These are phyloP conservation scores for Craseonycteris thonglongyai DNA, from an alignment of 2,113 vertebrate species.

Conservation along the genomic window DNA sequence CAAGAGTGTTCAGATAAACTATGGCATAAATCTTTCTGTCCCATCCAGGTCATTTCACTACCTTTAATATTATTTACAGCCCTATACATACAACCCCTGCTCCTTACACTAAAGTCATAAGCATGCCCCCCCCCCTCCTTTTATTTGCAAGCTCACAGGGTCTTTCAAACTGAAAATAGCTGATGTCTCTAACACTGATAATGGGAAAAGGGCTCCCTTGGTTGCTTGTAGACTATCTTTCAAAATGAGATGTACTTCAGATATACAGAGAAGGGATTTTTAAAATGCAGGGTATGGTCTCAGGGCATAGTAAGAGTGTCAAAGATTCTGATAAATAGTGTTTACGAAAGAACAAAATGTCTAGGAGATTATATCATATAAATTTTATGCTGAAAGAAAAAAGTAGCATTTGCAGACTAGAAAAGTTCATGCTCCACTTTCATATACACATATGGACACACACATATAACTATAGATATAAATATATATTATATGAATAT, in stretches of 20 bases:
- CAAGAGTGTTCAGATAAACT: slow-evolving; percentile 73
- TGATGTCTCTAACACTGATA: slow-evolving; percentile 40
- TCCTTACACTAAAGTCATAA: slow-evolving; percentile 58
- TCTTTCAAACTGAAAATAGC: slow-evolving; percentile 58
- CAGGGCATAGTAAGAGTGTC: neutral
- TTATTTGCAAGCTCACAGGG: neutral
- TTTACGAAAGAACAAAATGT: neutral
- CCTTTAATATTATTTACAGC: slow-evolving; percentile 74
- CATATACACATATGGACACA: neutral
- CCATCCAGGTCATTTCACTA: slow-evolving; percentile 71
- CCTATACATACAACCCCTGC: slow-evolving; percentile 60
- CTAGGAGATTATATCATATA: neutral
- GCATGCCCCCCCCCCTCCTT: neutral
- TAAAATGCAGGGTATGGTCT: neutral
- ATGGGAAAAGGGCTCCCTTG: neutral
- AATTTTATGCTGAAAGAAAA: neutral
- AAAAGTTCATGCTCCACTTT: neutral
- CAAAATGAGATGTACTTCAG: neutral
- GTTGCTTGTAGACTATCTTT: neutral
- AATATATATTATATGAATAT: neutral
- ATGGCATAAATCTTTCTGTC: slow-evolving; percentile 77
- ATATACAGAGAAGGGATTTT: slow-evolving; percentile 3
- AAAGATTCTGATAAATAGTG: neutral
- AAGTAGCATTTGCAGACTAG: neutral
- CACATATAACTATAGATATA: no score